Evolutionary conservation across 2,113 vertebrate species (phyloP), one percentile per base, ranked within the genome.

Genomic region (Platysternon megacephalum): DNA sequence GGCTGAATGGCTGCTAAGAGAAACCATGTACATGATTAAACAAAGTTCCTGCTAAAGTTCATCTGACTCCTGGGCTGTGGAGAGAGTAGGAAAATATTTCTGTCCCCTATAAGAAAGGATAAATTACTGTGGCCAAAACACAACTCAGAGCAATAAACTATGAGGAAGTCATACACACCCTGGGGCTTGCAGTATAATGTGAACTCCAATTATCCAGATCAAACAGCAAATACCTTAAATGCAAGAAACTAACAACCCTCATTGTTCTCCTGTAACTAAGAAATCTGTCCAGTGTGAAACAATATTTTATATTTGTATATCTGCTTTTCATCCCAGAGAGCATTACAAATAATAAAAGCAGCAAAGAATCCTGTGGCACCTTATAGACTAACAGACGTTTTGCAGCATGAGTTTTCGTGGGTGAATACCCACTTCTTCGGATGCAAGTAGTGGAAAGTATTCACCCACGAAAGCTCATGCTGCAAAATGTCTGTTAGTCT

Each of bases 171-270:
- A 16, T 22, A 46, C 12, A 78, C 10, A 89, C 61, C 11, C 11
- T 46, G 8, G 5, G 16, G 28, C 42, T 44, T 46, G 44, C 42
- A 26, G 4, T 56, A 6, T 2, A 22, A 85, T 16, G 72, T 84
- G 48, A 68, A 58, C 0, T 0, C 2, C 39, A 26, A 13, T 55
- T 10, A 29, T 28, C 52, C 79, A 42, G n/a, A 11, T 79, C 10
- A 89, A 11, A 65, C 1, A 68, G 6, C 6, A 89, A 80, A 84
- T 24, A 76, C 3, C 4, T 16, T 65, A 42, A 56, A 87, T 35
- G 17, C 13, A 83, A 91, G 12, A 85, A 21, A 87, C 1, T 35
- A 5, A 78, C 49, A 72, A 24, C 5, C 58, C 13, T 29, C 78
- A 3, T 2, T 21, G 6, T 4, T 49, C 80, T 22, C 16, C 49